These are phyloP conservation scores for Amblyraja radiata DNA, from an alignment of 2,797 vertebrate genomes.

Conservation along the genomic window DNA sequence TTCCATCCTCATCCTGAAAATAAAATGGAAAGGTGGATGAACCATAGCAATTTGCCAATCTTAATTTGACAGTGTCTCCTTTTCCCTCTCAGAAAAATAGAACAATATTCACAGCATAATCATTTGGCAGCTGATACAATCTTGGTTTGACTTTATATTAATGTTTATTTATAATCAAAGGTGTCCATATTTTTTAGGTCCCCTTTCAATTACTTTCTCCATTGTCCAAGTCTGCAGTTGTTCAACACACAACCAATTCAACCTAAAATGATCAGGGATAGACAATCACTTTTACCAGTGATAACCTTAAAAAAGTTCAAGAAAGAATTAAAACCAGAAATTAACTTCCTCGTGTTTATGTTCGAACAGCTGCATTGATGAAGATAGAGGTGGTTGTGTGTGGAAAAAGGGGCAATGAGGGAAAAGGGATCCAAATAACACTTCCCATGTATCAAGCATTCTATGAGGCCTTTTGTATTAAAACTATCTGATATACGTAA, in stretches of 20 bases:
- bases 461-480: neutral
- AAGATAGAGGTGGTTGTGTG: constrained; percentile 17
- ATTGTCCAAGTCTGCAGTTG: neutral
- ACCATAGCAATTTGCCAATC: neutral
- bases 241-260: neutral
- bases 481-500: neutral
- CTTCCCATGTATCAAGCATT: neutral
- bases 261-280: neutral
- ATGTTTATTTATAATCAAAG: neutral
- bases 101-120: neutral
- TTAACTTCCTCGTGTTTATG: neutral
- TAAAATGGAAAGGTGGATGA: neutral
- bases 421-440: constrained; percentile 7
- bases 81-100: neutral
- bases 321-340: neutral
- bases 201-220: neutral
- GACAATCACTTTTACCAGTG: neutral
- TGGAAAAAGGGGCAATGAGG: neutral
- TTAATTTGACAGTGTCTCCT: neutral
- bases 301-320: neutral
- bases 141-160: neutral
- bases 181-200: too few relatives aligned
- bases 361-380: neutral
- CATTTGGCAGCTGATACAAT: neutral
- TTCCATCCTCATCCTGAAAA: neutral